phyloP scores from a whole-genome alignment of 23 tunicate genomes.

The Ciona savignyi region DNA sequence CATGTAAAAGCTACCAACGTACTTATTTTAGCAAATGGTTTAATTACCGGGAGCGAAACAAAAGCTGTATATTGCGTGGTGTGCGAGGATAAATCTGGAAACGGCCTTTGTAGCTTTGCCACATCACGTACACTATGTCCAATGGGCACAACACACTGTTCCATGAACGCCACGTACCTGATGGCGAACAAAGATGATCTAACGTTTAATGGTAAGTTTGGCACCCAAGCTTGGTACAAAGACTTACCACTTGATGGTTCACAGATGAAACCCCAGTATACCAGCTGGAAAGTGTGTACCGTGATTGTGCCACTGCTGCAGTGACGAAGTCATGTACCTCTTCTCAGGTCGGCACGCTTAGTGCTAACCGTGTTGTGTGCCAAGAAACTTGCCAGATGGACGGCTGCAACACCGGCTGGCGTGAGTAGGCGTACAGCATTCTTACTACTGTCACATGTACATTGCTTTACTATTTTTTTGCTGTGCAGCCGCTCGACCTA shows the following conservation, averaged over 20 bases:
- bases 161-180: neutral
- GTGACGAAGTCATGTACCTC: neutral
- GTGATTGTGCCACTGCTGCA: neutral
- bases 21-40: slow-evolving; percentile 23
- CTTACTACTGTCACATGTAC: neutral
- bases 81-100: neutral
- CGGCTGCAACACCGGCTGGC: neutral
- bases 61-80: slow-evolving; percentile 10
- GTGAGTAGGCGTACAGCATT: neutral
- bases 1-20: neutral
- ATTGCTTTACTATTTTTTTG: no score
- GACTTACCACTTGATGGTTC: no score
- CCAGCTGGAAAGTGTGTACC: slow-evolving; percentile 1
- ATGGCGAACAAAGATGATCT: neutral
- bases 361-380: neutral
- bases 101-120: neutral
- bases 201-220: neutral
- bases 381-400: neutral
- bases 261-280: neutral
- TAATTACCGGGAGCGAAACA: slow-evolving; percentile 3
- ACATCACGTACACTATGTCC: neutral
- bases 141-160: slow-evolving; percentile 3
- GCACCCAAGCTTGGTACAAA: no score
- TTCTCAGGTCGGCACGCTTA: neutral
- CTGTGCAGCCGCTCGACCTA: neutral